Base-by-base conservation (phyloP, 1,140 invertebrate genomes). In the Zophobas morio region DNA sequence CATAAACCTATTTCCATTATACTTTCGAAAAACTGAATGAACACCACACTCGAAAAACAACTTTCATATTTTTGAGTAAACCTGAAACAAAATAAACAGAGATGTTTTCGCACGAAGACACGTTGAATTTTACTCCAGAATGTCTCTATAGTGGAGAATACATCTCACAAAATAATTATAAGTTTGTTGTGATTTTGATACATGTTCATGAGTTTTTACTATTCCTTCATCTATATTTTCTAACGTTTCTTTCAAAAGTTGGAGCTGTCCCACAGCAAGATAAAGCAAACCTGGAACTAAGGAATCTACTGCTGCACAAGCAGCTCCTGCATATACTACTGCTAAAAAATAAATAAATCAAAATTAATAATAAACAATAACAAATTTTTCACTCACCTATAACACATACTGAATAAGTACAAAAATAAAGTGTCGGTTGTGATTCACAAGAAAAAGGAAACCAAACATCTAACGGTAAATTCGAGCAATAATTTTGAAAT, bases 291-390 rank as follows among this genome's bases (percentile, higher is more conserved):
- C 81, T 4, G 80, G 78, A 6, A 78, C 77, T 32, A 84, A 35
- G 34, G 80, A 82, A 80, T 86, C 84, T 8, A 85, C 74, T 35
- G 82, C 79, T 1, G 80, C 74, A 79, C 84, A 84, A 6, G 82
- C 70, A 6, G 79, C n/a, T 3, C 82, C 81, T 20, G 81, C 82
- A 49, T 81, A 82, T 33, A 57, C 60, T 8, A 81, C 47, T 76
- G 74, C 79, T 81, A n/a, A 74, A 79, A 37, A 6, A 20, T 8
- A 33, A 20, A 20, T 20, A 32, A 32, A 46, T 20, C 8, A 1
- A n/a, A 20, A n/a, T n/a, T 20, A 37, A 3, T 20, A 49, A 20
- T 20, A 20, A 20, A 51, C 3, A 36, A 20, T 20, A n/a, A 42
- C 5, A 33, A 49, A 4, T 36, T 3, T 6, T 34, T 5, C 6